Percentiles rank a stretch among this genome's conserved stretches.
Evolutionary conservation across 2,113 vertebrate genomes (phyloP).

Genomic region (cattle (Bos taurus)): DNA sequence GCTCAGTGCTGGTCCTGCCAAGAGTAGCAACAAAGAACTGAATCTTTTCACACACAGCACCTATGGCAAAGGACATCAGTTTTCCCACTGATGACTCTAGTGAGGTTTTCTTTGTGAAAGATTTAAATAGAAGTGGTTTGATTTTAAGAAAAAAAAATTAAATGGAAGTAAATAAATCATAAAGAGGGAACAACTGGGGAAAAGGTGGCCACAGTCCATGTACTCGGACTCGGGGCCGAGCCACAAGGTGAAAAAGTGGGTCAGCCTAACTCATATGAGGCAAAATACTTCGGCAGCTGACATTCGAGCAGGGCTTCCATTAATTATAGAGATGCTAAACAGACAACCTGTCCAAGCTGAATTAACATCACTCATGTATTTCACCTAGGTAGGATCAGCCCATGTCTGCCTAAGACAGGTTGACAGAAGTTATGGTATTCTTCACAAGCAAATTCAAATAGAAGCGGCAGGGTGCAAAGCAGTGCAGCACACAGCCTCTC

Average conservation of each 20-base stretch:
- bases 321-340: neutral
- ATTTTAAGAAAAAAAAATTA: neutral
- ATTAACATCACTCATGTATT: neutral
- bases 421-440: neutral
- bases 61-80: neutral
- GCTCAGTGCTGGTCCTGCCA: neutral
- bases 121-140: neutral
- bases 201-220: neutral
- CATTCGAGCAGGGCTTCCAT: neutral
- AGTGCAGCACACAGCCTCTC: neutral
- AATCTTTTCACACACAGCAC: neutral
- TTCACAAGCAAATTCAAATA: neutral
- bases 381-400: neutral
- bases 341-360: neutral
- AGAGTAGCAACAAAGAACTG: neutral
- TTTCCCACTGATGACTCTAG: neutral
- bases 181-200: neutral
- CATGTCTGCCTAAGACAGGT: neutral
- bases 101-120: slow-evolving; percentile 22
- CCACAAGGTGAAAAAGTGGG: neutral
- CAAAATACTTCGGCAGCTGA: neutral
- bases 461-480: neutral
- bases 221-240: neutral
- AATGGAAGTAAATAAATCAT: neutral
- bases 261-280: neutral